A percentile compares a stretch with the other conserved stretches of the same genome.
Conservation (phyloP, 2,113 vertebrate species). For the Plecotus auritus region DNA sequence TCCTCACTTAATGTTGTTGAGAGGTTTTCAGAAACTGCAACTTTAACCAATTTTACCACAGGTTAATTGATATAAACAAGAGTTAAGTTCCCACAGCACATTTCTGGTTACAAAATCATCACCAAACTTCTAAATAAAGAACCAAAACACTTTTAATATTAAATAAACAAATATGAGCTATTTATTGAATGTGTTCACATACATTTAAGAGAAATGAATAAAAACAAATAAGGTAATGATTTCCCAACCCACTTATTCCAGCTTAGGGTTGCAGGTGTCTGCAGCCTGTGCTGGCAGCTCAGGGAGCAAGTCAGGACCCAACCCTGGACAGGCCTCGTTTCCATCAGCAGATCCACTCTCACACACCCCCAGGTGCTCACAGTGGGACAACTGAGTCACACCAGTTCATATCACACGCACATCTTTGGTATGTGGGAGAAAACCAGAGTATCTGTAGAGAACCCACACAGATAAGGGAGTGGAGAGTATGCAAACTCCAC, state of each 20-base stretch:
- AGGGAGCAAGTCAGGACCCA: not conserved
- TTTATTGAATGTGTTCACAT: not conserved
- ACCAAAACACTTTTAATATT: not conserved
- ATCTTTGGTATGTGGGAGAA: not conserved
- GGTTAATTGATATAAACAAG: not conserved
- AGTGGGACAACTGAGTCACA: not conserved
- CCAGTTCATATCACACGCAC: not conserved
- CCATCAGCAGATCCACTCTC: not conserved
- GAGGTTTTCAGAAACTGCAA: not conserved
- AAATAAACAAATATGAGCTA: not conserved
- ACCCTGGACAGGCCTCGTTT: no score
- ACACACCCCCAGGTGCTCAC: not conserved
- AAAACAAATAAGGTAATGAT: not conserved
- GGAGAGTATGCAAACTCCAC: not conserved
- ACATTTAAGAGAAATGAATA: not conserved
- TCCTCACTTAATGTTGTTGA: not conserved
- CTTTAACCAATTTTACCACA: not conserved
- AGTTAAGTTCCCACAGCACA: not conserved
- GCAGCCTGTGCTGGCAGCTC: not conserved
- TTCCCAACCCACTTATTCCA: not conserved
- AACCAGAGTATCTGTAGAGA: not conserved
- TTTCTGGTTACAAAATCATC: not conserved
- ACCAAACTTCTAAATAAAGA: not conserved
- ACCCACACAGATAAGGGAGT: not conserved
- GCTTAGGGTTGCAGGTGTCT: not conserved